Evolutionary conservation across 2,888 invertebrate genomes (phyloP).

Genomic region (Cepaea hortensis): DNA sequence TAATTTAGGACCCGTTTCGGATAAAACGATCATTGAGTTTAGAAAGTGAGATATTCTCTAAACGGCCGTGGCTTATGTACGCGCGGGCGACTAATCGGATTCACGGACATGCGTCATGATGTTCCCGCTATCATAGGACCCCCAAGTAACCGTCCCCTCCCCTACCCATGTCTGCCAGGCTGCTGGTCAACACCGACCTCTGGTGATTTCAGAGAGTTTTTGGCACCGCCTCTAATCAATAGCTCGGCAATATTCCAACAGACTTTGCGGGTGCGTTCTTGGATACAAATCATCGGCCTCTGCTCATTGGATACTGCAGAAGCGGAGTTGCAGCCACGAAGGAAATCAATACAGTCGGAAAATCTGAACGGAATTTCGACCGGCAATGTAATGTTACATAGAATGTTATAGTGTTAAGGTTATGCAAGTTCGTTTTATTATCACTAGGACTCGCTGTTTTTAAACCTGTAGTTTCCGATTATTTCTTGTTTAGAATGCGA

Average conservation of each 20-base stretch:
- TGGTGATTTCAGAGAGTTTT: constrained; percentile 2
- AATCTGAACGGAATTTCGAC: not conserved
- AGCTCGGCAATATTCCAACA: not conserved
- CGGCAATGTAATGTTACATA: not conserved
- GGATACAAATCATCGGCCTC: no score
- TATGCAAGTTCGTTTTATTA: no score
- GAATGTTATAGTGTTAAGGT: no score
- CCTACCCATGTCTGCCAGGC: not conserved
- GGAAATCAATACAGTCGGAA: constrained; percentile 12
- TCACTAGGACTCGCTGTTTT: no score
- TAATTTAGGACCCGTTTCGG: constrained; percentile 60
- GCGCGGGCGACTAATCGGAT: constrained; percentile 65
- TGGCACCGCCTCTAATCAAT: constrained; percentile 41
- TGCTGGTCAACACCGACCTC: constrained; percentile 1
- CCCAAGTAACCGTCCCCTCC: not conserved
- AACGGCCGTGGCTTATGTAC: constrained; percentile 69
- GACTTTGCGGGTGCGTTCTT: not conserved
- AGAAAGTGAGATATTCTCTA: constrained; percentile 71
- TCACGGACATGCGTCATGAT: constrained; percentile 62
- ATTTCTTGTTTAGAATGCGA: no score
- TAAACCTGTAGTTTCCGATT: no score
- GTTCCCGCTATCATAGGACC: constrained; percentile 31
- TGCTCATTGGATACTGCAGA: constrained; percentile 1
- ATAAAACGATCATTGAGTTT: constrained; percentile 69
- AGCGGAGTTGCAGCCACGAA: no score